Conservation (phyloP, 2,888 invertebrate genomes). For the Cosmorhoe ocellata region DNA sequence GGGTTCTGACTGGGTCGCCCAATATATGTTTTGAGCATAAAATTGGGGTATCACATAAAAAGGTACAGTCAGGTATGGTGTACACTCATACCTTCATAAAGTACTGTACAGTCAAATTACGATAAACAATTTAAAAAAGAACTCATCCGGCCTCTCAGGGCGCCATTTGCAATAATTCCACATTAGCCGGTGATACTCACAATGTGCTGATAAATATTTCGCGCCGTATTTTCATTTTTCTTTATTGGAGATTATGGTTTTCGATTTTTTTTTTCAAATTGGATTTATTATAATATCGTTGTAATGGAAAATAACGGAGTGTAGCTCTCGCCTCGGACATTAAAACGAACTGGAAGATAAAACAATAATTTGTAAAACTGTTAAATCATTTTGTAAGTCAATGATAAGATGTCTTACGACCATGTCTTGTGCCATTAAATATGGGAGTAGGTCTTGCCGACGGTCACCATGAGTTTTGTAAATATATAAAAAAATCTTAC, state of each 20-base stretch:
- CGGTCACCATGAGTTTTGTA: too few relatives aligned
- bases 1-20: not conserved
- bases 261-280: slow-evolving; percentile 1
- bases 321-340: too few relatives aligned
- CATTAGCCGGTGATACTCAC: slow-evolving; percentile 16
- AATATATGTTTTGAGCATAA: not conserved
- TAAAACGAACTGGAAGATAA: too few relatives aligned
- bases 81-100: too few relatives aligned
- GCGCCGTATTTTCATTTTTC: slow-evolving; percentile 8
- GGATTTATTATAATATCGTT: not conserved
- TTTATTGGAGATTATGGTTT: slow-evolving; percentile 12
- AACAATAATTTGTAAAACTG: too few relatives aligned
- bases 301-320: not conserved
- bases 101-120: slow-evolving; percentile 12
- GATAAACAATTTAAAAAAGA: slow-evolving; percentile 20
- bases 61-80: too few relatives aligned
- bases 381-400: too few relatives aligned
- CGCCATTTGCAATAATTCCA: slow-evolving; percentile 23
- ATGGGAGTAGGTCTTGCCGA: too few relatives aligned
- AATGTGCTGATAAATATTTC: slow-evolving; percentile 11
- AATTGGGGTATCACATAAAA: too few relatives aligned
- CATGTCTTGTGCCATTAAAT: too few relatives aligned
- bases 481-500: too few relatives aligned
- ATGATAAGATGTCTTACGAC: too few relatives aligned
- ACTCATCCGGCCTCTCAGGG: slow-evolving; percentile 2